Evolutionary conservation across 2,888 invertebrate species (phyloP), one percentile per base, ranked within the genome.

Genomic region (Balanococcus diminutus): DNA sequence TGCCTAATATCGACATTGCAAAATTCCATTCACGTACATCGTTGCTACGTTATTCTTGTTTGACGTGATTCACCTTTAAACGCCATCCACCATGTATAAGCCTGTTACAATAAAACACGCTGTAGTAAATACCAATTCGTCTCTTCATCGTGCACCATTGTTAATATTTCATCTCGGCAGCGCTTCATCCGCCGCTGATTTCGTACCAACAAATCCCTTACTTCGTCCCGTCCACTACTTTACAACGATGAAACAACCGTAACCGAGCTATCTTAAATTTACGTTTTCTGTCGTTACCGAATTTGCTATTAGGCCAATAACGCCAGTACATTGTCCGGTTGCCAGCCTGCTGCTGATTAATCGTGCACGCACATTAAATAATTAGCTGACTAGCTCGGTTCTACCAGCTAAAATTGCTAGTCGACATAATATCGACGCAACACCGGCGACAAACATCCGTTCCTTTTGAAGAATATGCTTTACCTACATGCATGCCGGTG

Each of bases 1-100:
- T 14, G 8, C n/a, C 56, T 56, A 56, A 4, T 16, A 19, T 32
- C 75, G 36, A 36, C 75, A 2, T 32, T 36, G 32, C 19, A 8
- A 79, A 28, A 36, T 79, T 79, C 75, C n/a, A 19, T 79, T 28
- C 75, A 79, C 75, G 75, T 79, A 79, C 75, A 28, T 79, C 36
- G 75, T 79, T 31, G 67, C 67, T 36, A 79, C 75, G 75, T 79
- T 79, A 79, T 79, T 79, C 75, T 79, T 79, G 75, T 79, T 79
- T 79, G 28, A 79, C 75, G 75, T 79, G 75, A 79, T 79, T 79
- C 28, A 79, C 75, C 75, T 79, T 36, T 9, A 79, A 79, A 36
- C 75, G 75, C 36, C 32, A 79, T 56, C 56, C 56, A 79, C 75
- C 75, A 67, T 28, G 75, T 79, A 79, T 36, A 36, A 79, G 75